Conservation (phyloP, 2,797 vertebrate species). For the Fistularia commersonii region DNA sequence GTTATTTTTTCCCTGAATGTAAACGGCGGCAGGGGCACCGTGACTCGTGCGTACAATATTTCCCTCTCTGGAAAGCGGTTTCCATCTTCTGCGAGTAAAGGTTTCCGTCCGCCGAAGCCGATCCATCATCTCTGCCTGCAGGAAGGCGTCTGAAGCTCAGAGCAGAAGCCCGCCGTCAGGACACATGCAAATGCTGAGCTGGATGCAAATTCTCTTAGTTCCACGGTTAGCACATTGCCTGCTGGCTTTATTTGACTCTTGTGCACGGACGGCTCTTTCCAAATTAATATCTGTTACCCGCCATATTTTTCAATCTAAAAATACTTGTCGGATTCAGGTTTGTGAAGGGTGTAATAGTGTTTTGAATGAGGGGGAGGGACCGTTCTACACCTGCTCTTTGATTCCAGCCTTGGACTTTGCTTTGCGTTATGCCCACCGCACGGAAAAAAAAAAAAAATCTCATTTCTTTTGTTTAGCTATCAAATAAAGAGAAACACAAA, state of each 20-base stretch:
- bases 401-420: too few species aligned
- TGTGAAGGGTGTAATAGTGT: too few species aligned
- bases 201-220: conserved; percentile 4
- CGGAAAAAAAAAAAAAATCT: too few species aligned
- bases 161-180: conserved; percentile 2
- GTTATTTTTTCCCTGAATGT: conserved; percentile 36
- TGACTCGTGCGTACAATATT: conserved; percentile 10
- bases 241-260: conserved; percentile 27
- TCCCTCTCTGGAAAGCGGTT: conserved; percentile 8
- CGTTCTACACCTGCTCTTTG: too few species aligned
- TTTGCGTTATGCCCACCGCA: too few species aligned
- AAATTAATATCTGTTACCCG: too few species aligned
- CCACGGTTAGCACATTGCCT: conserved; percentile 10
- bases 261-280: too few species aligned
- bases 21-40: conserved; percentile 37
- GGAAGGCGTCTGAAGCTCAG: background rate
- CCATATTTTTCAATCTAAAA: too few species aligned
- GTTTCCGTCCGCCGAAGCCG: conserved; percentile 6
- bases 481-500: too few species aligned
- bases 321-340: too few species aligned
- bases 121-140: conserved; percentile 6
- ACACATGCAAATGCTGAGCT: conserved; percentile 22
- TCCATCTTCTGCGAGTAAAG: background rate
- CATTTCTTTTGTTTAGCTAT: too few species aligned
- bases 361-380: too few species aligned